Percentiles rank a stretch among this genome's conserved stretches.
phyloP scores from a whole-genome alignment of 2,888 invertebrate genomes.

The Tinea pellionella region DNA sequence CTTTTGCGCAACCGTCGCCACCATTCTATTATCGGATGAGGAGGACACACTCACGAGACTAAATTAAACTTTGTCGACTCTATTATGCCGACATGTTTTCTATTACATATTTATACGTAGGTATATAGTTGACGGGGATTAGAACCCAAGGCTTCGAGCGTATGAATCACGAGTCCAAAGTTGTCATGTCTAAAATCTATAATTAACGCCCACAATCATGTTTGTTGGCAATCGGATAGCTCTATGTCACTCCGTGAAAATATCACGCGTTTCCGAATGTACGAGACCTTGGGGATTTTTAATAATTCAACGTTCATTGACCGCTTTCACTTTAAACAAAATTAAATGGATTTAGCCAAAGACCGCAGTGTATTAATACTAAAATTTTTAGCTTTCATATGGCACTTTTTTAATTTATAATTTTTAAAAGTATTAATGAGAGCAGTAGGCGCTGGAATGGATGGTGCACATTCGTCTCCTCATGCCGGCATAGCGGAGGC shows the following conservation, averaged over 20 bases:
- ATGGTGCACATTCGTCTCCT: no score
- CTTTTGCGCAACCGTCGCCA: conserved; percentile 57
- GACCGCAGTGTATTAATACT: not conserved
- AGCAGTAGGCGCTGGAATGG: no score
- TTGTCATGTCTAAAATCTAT: not conserved
- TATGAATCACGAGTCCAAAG: not conserved
- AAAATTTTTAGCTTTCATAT: no score
- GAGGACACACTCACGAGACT: not conserved
- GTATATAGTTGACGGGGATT: no score
- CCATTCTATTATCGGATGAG: conserved; percentile 57
- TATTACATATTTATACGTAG: no score
- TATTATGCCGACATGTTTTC: not conserved
- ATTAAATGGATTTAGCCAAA: not conserved
- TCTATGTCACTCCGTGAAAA: not conserved
- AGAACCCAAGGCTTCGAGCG: not conserved
- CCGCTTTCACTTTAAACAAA: not conserved
- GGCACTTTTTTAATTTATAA: no score
- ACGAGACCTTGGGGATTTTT: not conserved
- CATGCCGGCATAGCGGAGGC: no score
- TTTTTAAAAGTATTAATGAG: no score
- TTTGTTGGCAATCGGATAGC: not conserved
- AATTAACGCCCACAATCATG: not conserved
- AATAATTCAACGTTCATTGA: not conserved
- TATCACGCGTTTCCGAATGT: not conserved
- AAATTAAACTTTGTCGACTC: not conserved